Conservation (phyloP, 1,140 invertebrate genomes). For the Trachelipus rathkii region DNA sequence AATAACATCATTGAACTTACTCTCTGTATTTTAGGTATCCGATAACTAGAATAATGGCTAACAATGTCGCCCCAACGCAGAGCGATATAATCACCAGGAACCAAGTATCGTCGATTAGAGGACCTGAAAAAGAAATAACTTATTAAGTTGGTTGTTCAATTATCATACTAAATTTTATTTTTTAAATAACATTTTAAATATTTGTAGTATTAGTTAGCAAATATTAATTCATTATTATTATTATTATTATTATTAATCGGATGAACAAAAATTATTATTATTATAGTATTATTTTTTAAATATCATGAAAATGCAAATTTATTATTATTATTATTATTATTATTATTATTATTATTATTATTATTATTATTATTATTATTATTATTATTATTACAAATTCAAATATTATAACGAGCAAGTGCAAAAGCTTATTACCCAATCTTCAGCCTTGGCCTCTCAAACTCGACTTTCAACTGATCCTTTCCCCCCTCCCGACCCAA, state of each 20-base stretch:
- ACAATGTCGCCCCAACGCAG: constrained; percentile 68
- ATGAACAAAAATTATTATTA: too few species aligned
- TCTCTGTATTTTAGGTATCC: constrained; percentile 74
- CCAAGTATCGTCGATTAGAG: constrained; percentile 71
- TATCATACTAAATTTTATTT: too few species aligned
- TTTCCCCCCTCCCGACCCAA: too few species aligned
- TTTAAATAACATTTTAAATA: too few species aligned
- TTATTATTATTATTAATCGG: too few species aligned
- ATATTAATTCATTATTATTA: too few species aligned
- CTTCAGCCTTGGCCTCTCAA: not conserved
- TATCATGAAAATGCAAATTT: too few species aligned
- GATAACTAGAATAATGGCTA: constrained; percentile 69
- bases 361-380: not conserved
- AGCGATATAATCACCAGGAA: constrained; percentile 71
- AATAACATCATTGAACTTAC: constrained; percentile 61
- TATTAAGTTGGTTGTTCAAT: too few species aligned
- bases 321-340: too few species aligned
- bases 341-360: not conserved
- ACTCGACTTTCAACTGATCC: not conserved
- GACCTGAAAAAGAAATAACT: constrained; percentile 40
- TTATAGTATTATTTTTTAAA: too few species aligned
- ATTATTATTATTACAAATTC: not conserved
- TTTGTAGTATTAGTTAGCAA: too few species aligned
- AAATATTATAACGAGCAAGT: not conserved
- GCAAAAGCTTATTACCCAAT: not conserved